Base-by-base conservation (phyloP, 1,140 invertebrate genomes). In the Drosophila navojoa region DNA sequence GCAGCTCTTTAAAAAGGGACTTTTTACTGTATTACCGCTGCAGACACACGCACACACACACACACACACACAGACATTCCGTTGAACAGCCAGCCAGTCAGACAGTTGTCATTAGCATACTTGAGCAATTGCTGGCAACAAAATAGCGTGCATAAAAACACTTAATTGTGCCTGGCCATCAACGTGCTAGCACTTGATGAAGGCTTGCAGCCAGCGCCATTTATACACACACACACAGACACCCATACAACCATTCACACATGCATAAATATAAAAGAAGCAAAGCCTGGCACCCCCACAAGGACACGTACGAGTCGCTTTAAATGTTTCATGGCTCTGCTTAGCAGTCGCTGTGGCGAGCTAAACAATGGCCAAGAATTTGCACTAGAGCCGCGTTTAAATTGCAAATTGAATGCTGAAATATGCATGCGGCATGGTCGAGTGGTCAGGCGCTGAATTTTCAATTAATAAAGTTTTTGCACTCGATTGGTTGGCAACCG, bases 111-210 rank as follows among this genome's bases (percentile, higher is more conserved):
- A 85, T 85, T 85, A 85, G 81, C 81, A 85, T 85, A 81, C 77
- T 86, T 81, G 81, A 86, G 81, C 70, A 86, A 81, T 79, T 85
- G 57, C 63, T 55, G 57, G 57, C 55, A 61, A 73, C 64, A 73
- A 68, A 55, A 73, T 81, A 77, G 81, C 74, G 77, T 81, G 76
- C 81, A 85, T 85, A 85, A 85, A 85, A 86, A 74, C 77, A 85
- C 81, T 85, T 85, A 85, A 85, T 85, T 85, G 81, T 85, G 74
- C 81, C 62, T 71, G 77, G 81, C 77, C 81, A 77, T 80, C 81
- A 84, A 77, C 81, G 77, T 77, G 81, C 74, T 54, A 62, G 80
- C 72, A 79, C 70, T 73, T 81, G 74, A 77, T 81, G 79, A 71
- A 52, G 78, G 73, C 71, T 75, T 66, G 45, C 64, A 45, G 50